Evolutionary conservation across 2,888 invertebrate species (phyloP).

Genomic region (Panzeria rudis): DNA sequence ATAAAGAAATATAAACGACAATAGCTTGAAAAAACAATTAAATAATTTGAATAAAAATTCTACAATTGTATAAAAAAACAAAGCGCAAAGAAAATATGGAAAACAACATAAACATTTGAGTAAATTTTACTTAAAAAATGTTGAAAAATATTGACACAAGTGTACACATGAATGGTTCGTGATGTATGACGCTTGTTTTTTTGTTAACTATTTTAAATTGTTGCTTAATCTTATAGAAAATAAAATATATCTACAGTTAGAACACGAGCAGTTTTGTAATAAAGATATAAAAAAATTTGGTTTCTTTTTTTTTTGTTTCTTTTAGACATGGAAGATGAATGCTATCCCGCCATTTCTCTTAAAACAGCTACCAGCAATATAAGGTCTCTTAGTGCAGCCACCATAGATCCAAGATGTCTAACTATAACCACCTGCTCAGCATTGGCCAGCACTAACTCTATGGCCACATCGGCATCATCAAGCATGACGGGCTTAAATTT

Average conservation of each 20-base stretch:
- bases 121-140: conserved; percentile 40
- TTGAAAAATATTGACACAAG: conserved; percentile 56
- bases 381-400: conserved; percentile 74
- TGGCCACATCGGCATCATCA: conserved; percentile 51
- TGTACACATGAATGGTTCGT: conserved; percentile 9
- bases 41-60: conserved; percentile 2
- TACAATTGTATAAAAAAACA: background rate
- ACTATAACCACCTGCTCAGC: conserved; percentile 74
- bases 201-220: background rate
- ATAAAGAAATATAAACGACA: background rate
- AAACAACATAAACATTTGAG: conserved; percentile 45
- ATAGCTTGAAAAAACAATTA: background rate
- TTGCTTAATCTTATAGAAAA: background rate
- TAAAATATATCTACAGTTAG: background rate
- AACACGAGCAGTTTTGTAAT: background rate
- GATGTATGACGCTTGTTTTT: conserved; percentile 33
- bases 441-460: conserved; percentile 70
- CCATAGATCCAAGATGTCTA: conserved; percentile 80
- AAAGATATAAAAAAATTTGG: background rate
- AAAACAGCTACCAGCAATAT: conserved; percentile 85
- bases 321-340: conserved; percentile 95
- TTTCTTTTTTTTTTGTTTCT: conserved; percentile 39
- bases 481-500: conserved; percentile 52
- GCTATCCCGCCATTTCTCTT: conserved; percentile 92
- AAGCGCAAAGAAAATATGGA: background rate